Percentiles rank a stretch among this genome's conserved stretches.
phyloP scores from a whole-genome alignment of 2,797 vertebrate genomes.

The Enteromius fasciolatus region DNA sequence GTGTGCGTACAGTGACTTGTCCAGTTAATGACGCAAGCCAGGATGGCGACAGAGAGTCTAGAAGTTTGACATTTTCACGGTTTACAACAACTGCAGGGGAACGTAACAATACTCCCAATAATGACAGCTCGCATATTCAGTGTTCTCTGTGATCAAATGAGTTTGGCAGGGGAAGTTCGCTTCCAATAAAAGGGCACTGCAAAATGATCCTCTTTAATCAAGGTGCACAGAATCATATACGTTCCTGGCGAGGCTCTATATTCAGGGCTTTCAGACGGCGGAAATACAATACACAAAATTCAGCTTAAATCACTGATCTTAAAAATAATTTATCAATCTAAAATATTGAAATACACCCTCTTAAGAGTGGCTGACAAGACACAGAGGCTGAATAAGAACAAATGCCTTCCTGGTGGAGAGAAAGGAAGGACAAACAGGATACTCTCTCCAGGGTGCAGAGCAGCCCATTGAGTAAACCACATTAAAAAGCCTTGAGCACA shows the following conservation, averaged over 20 bases:
- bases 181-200: slow-evolving; percentile 31
- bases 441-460: slow-evolving; percentile 62
- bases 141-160: slow-evolving; percentile 32
- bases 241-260: background rate
- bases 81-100: slow-evolving; percentile 84
- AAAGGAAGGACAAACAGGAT: slow-evolving; percentile 72
- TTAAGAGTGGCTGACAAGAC: background rate
- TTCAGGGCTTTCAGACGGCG: background rate
- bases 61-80: slow-evolving; percentile 88
- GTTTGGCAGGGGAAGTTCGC: slow-evolving; percentile 4
- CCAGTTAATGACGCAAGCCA: slow-evolving; percentile 85
- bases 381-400: background rate
- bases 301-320: background rate
- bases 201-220: slow-evolving; percentile 36
- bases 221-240: slow-evolving; percentile 23
- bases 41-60: slow-evolving; percentile 85
- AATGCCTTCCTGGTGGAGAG: slow-evolving; percentile 7
- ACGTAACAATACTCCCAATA: slow-evolving; percentile 74
- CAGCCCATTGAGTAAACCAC: slow-evolving; percentile 59
- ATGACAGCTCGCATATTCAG: slow-evolving; percentile 49
- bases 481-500: slow-evolving; percentile 8
- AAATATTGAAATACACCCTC: slow-evolving; percentile 2
- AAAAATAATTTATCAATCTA: background rate
- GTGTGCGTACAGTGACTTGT: slow-evolving; percentile 76
- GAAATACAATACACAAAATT: background rate